phyloP scores from a whole-genome alignment of 2,888 invertebrate species.

The Lampropteryx suffumata region DNA sequence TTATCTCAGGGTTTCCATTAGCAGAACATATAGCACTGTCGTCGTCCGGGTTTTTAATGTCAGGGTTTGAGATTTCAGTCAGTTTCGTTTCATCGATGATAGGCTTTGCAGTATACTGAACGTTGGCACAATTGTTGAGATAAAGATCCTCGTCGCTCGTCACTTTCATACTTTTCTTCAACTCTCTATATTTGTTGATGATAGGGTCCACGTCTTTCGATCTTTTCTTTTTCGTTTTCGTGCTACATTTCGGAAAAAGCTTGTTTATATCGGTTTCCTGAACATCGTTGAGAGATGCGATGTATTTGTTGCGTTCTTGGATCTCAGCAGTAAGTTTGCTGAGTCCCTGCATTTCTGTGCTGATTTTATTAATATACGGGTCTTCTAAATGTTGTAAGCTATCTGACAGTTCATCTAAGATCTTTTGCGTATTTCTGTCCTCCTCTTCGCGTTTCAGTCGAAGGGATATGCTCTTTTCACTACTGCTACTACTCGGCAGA shows the following conservation, averaged over 20 bases:
- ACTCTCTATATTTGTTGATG: constrained; percentile 75
- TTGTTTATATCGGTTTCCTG: constrained; percentile 74
- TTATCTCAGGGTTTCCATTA: constrained; percentile 79
- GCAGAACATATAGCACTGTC: constrained; percentile 75
- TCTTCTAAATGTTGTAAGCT: constrained; percentile 83
- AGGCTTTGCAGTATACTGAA: constrained; percentile 65
- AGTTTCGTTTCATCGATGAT: constrained; percentile 58
- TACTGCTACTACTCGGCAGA: constrained; percentile 76
- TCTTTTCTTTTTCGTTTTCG: constrained; percentile 77
- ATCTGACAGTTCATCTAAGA: constrained; percentile 73
- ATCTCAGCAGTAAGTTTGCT: constrained; percentile 83
- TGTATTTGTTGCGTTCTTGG: constrained; percentile 83
- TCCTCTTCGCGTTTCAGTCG: constrained; percentile 76
- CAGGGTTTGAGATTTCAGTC: constrained; percentile 53
- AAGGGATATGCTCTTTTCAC: constrained; percentile 78
- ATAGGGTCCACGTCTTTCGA: constrained; percentile 77
- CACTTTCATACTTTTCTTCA: constrained; percentile 74
- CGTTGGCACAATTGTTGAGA: constrained; percentile 76
- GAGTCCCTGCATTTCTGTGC: constrained; percentile 82
- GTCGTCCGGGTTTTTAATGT: constrained; percentile 75
- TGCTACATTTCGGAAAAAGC: constrained; percentile 75
- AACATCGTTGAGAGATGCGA: constrained; percentile 79
- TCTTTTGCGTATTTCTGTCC: constrained; percentile 75
- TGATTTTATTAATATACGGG: constrained; percentile 83
- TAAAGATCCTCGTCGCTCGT: constrained; percentile 72